A percentile compares a stretch with the other conserved stretches of the same genome.
These are phyloP conservation scores for Tapera naevia DNA, from an alignment of 2,797 vertebrate species.

Conservation along the genomic window DNA sequence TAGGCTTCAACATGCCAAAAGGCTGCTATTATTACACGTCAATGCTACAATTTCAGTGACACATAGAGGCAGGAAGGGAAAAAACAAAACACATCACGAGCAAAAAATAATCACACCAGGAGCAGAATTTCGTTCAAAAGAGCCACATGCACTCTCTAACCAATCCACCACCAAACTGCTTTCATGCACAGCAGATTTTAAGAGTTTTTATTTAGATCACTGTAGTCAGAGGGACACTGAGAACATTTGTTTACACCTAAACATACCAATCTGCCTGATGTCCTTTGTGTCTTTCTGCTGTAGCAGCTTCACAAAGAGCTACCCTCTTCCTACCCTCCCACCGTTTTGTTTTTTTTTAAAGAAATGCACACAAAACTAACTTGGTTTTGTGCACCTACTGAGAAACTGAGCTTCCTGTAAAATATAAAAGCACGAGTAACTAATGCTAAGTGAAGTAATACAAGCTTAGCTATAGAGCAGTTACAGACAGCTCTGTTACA, in stretches of 20 bases:
- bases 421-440: neutral
- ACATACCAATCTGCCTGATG: neutral
- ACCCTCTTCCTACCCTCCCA: too few species aligned
- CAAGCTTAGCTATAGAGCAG: neutral
- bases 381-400: neutral
- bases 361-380: too few species aligned
- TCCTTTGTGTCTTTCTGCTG: neutral
- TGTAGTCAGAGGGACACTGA: neutral
- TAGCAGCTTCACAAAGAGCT: neutral
- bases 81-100: accelerated
- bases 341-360: too few species aligned
- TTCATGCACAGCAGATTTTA: neutral
- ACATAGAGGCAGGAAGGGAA: neutral
- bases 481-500: neutral
- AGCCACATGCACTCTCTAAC: neutral
- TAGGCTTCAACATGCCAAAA: neutral
- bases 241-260: neutral
- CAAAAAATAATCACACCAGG: neutral
- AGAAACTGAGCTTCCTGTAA: neutral
- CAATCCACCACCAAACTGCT: neutral
- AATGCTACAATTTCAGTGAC: neutral
- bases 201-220: neutral
- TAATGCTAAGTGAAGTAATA: neutral
- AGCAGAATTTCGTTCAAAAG: neutral
- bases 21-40: neutral